phyloP scores from a whole-genome alignment of 2,888 invertebrate species.

The Lacanobia oleracea region DNA sequence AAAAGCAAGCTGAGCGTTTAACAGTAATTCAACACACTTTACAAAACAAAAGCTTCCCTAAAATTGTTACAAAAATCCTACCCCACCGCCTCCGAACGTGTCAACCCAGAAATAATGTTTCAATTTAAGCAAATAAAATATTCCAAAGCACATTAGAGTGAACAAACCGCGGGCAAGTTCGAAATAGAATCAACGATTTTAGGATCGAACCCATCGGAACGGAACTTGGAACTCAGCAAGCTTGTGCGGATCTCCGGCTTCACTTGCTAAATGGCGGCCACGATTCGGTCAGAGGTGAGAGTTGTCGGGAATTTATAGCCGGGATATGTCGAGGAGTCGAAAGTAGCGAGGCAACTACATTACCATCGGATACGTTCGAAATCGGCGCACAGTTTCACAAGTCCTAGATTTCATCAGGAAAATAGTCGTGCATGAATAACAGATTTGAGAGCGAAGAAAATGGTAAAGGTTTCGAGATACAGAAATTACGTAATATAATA shows the following conservation, averaged over 20 bases:
- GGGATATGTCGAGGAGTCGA: constrained; percentile 41
- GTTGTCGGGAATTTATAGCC: constrained; percentile 47
- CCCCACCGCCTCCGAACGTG: neutral
- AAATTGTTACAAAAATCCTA: neutral
- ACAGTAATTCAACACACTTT: no score
- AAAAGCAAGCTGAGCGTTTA: no score
- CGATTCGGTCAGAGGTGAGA: constrained; percentile 68
- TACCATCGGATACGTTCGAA: constrained; percentile 9
- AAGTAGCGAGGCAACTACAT: constrained; percentile 45
- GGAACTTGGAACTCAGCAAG: constrained; percentile 72
- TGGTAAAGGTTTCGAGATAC: neutral
- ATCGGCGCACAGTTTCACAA: constrained; percentile 7
- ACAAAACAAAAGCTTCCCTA: neutral
- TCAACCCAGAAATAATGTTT: constrained; percentile 17
- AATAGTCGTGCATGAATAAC: constrained; percentile 10
- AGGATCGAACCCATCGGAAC: constrained; percentile 67
- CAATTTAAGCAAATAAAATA: constrained; percentile 33
- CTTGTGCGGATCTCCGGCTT: constrained; percentile 74
- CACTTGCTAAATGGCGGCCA: constrained; percentile 76
- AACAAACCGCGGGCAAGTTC: constrained; percentile 38
- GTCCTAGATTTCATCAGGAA: constrained; percentile 11
- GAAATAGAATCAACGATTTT: constrained; percentile 72
- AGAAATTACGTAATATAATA: neutral
- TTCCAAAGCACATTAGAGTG: constrained; percentile 25
- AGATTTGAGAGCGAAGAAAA: neutral